phyloP scores from a whole-genome alignment of 2,113 vertebrate species.

The Ameiurus melas region DNA sequence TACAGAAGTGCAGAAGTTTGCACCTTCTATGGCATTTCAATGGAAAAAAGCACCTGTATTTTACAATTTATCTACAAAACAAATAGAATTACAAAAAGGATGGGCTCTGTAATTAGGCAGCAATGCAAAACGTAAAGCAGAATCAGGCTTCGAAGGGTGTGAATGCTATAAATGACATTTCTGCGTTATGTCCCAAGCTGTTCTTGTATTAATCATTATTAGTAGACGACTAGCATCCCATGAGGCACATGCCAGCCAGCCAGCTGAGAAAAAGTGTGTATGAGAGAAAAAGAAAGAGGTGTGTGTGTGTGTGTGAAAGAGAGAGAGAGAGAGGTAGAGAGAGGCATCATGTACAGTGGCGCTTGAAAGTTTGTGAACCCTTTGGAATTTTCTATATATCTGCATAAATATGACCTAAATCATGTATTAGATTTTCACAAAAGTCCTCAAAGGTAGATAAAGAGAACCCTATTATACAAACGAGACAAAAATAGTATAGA shows the following conservation, averaged over 20 bases:
- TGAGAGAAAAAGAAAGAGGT: neutral
- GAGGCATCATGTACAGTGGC: neutral
- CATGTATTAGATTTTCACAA: too few species aligned
- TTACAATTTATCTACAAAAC: neutral
- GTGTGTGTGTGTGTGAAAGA: constrained; percentile 28
- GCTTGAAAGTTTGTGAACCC: too few species aligned
- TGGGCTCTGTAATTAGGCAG: neutral
- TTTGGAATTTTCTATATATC: too few species aligned
- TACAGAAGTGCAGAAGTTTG: neutral
- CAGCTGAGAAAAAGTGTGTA: constrained; percentile 32
- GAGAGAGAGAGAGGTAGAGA: constrained; percentile 13
- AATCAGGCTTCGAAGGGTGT: neutral
- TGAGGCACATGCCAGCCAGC: neutral
- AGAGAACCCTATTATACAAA: too few species aligned
- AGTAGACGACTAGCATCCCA: neutral
- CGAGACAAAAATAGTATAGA: too few species aligned
- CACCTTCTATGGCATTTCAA: neutral
- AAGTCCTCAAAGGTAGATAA: too few species aligned
- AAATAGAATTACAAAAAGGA: neutral
- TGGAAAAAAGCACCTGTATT: neutral
- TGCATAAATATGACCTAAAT: too few species aligned
- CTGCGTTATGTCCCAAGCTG: neutral
- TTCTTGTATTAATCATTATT: neutral
- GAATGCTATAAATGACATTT: neutral
- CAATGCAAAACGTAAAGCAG: neutral